Conservation (phyloP, 2,797 vertebrate genomes). For the Tangara arthus region DNA sequence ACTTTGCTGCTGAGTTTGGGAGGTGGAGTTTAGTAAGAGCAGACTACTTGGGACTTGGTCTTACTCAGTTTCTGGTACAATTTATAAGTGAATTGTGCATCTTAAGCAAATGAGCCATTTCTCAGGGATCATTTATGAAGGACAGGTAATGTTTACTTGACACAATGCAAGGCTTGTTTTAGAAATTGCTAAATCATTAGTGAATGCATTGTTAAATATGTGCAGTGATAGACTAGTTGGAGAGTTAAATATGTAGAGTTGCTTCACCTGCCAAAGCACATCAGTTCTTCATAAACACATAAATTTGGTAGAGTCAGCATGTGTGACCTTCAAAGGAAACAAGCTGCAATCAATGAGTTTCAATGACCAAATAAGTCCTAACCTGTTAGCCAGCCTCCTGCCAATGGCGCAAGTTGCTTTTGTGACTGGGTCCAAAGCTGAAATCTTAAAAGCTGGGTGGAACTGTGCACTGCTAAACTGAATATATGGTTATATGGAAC, state of each 20-base stretch:
- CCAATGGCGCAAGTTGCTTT: background rate
- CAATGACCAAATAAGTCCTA: background rate
- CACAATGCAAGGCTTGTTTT: background rate
- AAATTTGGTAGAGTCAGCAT: background rate
- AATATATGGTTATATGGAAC: background rate
- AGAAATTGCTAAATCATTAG: background rate
- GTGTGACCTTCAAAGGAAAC: background rate
- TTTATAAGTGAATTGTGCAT: background rate
- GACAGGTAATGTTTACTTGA: background rate
- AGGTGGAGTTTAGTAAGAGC: background rate
- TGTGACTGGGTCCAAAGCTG: background rate
- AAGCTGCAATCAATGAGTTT: background rate
- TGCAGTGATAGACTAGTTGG: background rate
- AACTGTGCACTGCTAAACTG: background rate
- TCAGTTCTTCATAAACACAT: background rate
- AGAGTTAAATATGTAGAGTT: background rate
- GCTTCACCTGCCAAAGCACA: background rate
- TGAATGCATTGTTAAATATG: background rate
- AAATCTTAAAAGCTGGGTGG: background rate
- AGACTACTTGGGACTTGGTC: background rate
- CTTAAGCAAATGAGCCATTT: background rate
- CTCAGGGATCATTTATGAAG: background rate
- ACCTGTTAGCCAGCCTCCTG: background rate
- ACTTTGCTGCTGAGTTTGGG: background rate
- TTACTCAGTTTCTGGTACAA: background rate